Percentiles rank a stretch among this genome's conserved stretches.
Conservation (phyloP, 2,888 invertebrate genomes). For the Chymomyza procnemis region DNA sequence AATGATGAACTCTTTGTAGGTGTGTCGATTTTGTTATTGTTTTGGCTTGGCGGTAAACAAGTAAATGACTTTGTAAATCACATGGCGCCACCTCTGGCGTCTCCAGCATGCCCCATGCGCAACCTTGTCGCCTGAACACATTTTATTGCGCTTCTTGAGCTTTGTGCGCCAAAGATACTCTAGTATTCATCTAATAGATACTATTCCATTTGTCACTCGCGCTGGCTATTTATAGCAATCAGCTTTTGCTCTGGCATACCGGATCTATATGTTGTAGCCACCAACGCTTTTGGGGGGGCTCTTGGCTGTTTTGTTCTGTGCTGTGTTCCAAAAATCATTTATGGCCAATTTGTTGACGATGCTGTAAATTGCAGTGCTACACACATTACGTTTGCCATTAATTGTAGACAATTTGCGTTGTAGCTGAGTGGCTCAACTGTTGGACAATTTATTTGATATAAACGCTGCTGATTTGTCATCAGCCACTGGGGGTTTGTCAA, state of each 20-base stretch:
- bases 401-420: slow-evolving; percentile 58
- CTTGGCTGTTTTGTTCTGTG: background rate
- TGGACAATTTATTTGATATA: background rate
- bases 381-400: slow-evolving; percentile 22
- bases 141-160: slow-evolving; percentile 63
- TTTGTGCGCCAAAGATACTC: slow-evolving; percentile 10
- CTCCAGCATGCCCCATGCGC: slow-evolving; percentile 23
- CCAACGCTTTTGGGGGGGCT: background rate
- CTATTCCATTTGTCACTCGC: slow-evolving; percentile 39
- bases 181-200: background rate
- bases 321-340: slow-evolving; percentile 35
- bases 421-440: slow-evolving; percentile 10
- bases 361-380: slow-evolving; percentile 28
- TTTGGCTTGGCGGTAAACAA: slow-evolving; percentile 22
- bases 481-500: slow-evolving; percentile 25
- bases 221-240: slow-evolving; percentile 49
- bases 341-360: slow-evolving; percentile 33
- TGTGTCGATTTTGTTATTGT: slow-evolving; percentile 26
- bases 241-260: slow-evolving; percentile 9
- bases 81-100: background rate
- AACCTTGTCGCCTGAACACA: slow-evolving; percentile 64
- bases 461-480: background rate
- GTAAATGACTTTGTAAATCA: slow-evolving; percentile 38
- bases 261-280: background rate
- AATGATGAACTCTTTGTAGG: background rate